Evolutionary conservation across 2,888 invertebrate species (phyloP).

Genomic region (Cryptophagus acutangulus): DNA sequence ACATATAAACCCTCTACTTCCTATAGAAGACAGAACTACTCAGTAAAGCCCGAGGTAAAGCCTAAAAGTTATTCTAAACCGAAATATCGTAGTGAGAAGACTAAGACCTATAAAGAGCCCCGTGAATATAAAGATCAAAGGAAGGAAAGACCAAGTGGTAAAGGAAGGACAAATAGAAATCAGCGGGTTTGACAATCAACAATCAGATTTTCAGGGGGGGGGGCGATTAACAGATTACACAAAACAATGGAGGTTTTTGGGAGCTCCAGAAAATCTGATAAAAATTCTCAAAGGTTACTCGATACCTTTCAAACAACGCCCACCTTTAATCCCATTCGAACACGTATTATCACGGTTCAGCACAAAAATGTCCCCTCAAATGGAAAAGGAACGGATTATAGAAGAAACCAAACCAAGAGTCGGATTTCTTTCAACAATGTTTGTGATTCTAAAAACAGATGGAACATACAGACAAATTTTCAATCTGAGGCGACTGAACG

Average conservation of each 20-base stretch:
- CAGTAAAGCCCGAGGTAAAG: no score
- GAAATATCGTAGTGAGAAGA: no score
- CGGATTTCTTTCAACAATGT: constrained; percentile 9
- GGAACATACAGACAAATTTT: constrained; percentile 10
- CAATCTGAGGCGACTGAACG: constrained; percentile 13
- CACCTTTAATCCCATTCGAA: constrained; percentile 5
- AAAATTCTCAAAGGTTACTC: constrained; percentile 2
- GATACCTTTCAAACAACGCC: constrained; percentile 4
- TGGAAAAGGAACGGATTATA: neutral
- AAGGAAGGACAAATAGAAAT: no score
- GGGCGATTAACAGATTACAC: constrained; percentile 2
- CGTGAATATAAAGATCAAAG: no score
- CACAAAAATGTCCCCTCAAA: neutral
- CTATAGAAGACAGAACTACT: no score
- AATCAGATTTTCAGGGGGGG: constrained; percentile 7
- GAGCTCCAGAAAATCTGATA: constrained; percentile 6
- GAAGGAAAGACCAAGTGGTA: no score
- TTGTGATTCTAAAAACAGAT: constrained; percentile 14
- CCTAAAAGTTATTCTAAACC: no score
- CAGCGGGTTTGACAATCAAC: constrained; percentile 3
- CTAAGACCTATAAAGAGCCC: neutral
- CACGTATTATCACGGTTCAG: no score
- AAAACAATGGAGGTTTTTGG: neutral
- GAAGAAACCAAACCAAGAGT: neutral
- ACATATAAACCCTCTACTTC: no score